Conservation (phyloP, 2,113 vertebrate species). For the Boleophthalmus pectinirostris region DNA sequence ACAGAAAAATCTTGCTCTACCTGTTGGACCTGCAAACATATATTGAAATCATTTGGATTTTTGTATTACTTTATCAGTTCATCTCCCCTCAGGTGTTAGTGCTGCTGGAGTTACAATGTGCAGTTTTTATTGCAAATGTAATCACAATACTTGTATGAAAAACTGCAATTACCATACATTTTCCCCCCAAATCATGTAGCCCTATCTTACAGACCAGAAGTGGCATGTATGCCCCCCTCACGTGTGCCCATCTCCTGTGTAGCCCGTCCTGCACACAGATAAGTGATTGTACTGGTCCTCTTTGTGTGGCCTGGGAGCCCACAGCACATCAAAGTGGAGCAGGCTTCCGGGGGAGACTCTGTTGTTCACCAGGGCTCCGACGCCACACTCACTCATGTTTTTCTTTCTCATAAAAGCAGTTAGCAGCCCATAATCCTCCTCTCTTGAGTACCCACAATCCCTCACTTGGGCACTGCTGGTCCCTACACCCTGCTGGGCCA, state of each 20-base stretch:
- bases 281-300: constrained; percentile 78
- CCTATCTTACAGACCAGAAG: not conserved
- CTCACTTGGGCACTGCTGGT: constrained; percentile 41
- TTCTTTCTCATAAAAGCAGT: constrained; percentile 55
- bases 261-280: constrained; percentile 74
- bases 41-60: no score
- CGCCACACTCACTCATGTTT: constrained; percentile 39
- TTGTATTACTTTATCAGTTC: no score
- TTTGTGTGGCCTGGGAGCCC: constrained; percentile 75
- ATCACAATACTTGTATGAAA: no score
- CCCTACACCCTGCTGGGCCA: constrained; percentile 67
- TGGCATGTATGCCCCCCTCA: constrained; percentile 21
- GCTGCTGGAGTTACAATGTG: no score
- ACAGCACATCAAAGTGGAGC: constrained; percentile 75
- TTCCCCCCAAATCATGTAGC: no score
- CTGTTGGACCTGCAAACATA: no score
- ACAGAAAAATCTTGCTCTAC: no score
- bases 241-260: constrained; percentile 32
- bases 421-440: constrained; percentile 54
- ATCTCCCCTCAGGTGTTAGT: no score
- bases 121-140: no score
- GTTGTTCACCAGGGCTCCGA: constrained; percentile 53
- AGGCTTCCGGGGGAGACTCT: constrained; percentile 68
- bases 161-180: no score
- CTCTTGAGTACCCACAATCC: constrained; percentile 48